A percentile compares a stretch with the other conserved stretches of the same genome.
Conservation (phyloP, 2,888 invertebrate species). For the Lycia hirtaria region DNA sequence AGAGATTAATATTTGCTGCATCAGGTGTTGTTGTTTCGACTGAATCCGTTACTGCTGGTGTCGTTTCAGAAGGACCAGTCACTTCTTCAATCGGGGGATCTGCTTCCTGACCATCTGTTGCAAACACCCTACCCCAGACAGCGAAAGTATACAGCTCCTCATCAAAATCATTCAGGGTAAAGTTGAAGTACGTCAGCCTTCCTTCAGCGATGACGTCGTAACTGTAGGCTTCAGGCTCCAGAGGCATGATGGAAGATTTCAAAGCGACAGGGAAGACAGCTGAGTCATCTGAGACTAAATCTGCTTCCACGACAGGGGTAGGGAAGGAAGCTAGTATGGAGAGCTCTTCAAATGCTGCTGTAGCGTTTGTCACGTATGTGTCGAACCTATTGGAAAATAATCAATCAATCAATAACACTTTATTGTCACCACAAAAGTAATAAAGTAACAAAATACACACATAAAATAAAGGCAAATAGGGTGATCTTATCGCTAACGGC, state of each 20-base stretch:
- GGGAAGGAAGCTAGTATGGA: constrained; percentile 73
- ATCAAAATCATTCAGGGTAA: constrained; percentile 50
- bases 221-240: constrained; percentile 63
- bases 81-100: constrained; percentile 51
- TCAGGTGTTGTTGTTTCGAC: constrained; percentile 6
- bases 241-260: constrained; percentile 77
- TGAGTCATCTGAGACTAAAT: constrained; percentile 59
- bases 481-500: too few relatives aligned
- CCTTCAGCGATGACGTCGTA: constrained; percentile 47
- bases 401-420: not conserved
- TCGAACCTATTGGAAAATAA: constrained; percentile 66
- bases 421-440: too few relatives aligned
- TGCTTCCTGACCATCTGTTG: constrained; percentile 65
- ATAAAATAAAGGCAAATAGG: too few relatives aligned
- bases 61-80: not conserved
- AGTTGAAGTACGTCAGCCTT: constrained; percentile 46
- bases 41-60: not conserved
- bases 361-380: constrained; percentile 66
- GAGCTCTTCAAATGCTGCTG: constrained; percentile 76
- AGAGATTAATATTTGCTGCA: constrained; percentile 30
- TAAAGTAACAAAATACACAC: too few relatives aligned
- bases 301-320: constrained; percentile 52
- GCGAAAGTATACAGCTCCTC: constrained; percentile 78
- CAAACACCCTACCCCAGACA: constrained; percentile 82
- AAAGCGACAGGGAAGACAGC: constrained; percentile 80